Conservation (phyloP, 2,113 vertebrate species). For the Rhinoderma darwinii region DNA sequence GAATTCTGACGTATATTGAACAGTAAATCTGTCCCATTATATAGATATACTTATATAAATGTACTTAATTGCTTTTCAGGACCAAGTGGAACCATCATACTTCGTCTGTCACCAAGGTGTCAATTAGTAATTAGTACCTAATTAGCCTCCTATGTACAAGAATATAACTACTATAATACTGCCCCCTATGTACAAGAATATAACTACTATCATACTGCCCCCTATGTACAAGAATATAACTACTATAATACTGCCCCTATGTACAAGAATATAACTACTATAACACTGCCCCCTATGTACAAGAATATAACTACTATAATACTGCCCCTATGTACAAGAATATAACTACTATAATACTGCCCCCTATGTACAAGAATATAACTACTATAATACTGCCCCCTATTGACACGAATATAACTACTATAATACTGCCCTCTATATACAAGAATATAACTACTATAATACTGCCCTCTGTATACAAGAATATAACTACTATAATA, state of each 20-base stretch:
- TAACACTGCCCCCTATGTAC: neutral
- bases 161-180: too few species aligned
- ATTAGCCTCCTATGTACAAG: too few species aligned
- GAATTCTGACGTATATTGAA: too few species aligned
- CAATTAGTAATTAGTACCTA: too few species aligned
- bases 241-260: constrained; percentile 10
- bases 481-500: neutral
- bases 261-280: constrained; percentile 26
- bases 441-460: constrained; percentile 6
- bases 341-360: constrained; percentile 12
- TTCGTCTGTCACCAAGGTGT: too few species aligned
- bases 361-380: neutral
- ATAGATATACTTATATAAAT: too few species aligned
- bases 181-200: neutral
- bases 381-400: neutral
- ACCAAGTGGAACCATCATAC: too few species aligned
- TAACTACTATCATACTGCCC: neutral
- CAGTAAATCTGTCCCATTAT: too few species aligned
- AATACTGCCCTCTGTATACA: neutral
- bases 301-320: constrained; percentile 18
- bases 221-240: neutral
- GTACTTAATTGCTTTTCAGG: too few species aligned
- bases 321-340: neutral
- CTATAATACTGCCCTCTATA: neutral
- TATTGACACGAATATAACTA: neutral